Evolutionary conservation across 2,113 vertebrate species (phyloP), one percentile per base, ranked within the genome.

Genomic region (Nematolebias whitei): DNA sequence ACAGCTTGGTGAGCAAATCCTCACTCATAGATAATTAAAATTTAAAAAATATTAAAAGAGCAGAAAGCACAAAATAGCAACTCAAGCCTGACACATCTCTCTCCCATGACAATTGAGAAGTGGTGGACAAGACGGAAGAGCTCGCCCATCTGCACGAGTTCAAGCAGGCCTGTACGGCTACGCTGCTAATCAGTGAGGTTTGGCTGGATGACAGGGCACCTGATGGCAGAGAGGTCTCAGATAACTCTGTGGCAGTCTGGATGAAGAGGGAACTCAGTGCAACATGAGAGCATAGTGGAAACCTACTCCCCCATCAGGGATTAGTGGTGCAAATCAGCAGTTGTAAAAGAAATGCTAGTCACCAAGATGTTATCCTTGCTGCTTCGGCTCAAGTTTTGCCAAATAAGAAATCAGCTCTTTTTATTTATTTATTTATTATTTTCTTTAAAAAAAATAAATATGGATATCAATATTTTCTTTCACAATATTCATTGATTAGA

Each of bases 161-260:
- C 53, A 68, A 50, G 76, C 77, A 76, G 65, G 57, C 50, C 72
- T 63, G 40, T 47, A 20, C n/a, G 18, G 44, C n/a, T 76, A 52
- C 68, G 48, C 70, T 75, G 70, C 74, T 76, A 83, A 80, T 75
- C 74, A 83, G 75, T 41, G 67, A 80, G 72, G 69, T 71, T 80
- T 86, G 87, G 87, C 83, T 69, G 68, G 82, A 83, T 88, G 85
- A 76, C 85, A 88, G 80, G 74, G 69, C 63, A 82, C 82, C 81
- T 86, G 81, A 86, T 71, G 35, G 79, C 72, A 75, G 59, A 78
- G 78, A 85, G 85, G 86, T 86, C 83, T 89, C 74, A 71, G 76
- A 76, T 88, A 65, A 63, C 85, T 77, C 74, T 35, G 18, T 74
- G 80, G 71, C 22, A 76, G 81, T 78, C 53, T 81, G 66, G 79